Evolutionary conservation across 2,888 invertebrate species (phyloP).

Genomic region (Chaetoderma sp.): DNA sequence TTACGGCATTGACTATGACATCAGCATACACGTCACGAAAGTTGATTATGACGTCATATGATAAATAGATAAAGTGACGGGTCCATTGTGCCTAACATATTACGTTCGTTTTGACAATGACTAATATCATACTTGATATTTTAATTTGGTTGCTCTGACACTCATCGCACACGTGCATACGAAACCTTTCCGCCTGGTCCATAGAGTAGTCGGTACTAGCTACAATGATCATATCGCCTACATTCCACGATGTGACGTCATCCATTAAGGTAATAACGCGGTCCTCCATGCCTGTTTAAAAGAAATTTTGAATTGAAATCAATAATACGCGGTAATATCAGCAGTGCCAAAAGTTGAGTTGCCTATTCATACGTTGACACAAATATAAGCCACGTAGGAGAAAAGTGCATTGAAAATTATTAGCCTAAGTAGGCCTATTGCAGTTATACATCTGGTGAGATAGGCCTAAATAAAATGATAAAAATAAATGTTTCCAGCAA

Average conservation of each 20-base stretch:
- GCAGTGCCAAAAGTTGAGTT: no score
- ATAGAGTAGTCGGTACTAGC: slow-evolving; percentile 25
- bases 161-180: slow-evolving; percentile 6
- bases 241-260: not conserved
- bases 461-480: no score
- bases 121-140: slow-evolving; percentile 25
- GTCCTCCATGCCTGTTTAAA: not conserved
- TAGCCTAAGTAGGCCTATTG: no score
- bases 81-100: not conserved
- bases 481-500: no score
- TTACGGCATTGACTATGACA: no score
- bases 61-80: no score
- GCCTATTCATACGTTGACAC: no score
- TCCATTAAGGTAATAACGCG: not conserved
- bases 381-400: no score
- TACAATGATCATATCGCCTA: slow-evolving; percentile 26
- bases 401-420: no score
- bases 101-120: no score
- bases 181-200: slow-evolving; percentile 29
- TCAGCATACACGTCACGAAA: not conserved
- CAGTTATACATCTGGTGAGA: no score
- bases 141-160: slow-evolving; percentile 17
- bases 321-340: no score
- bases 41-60: not conserved
- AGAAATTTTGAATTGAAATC: not conserved